These are phyloP conservation scores for Nowickia ferox DNA, from an alignment of 2,888 invertebrate species.

Conservation along the genomic window DNA sequence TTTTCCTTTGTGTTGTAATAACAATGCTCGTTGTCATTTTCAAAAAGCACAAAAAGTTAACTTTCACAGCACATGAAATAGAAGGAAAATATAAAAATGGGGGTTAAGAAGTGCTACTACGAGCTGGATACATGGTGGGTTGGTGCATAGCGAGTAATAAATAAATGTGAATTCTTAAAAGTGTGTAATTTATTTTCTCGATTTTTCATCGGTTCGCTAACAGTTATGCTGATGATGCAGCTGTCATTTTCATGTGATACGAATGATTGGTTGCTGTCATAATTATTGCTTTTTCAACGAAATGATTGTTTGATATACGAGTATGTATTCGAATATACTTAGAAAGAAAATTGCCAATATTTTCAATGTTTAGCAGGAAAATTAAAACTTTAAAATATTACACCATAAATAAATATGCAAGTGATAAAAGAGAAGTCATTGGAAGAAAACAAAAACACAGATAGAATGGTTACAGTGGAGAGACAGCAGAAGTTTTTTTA, in stretches of 20 bases:
- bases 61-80: conserved; percentile 46
- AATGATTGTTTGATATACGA: conserved; percentile 31
- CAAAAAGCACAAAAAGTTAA: conserved; percentile 51
- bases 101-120: conserved; percentile 45
- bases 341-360: conserved; percentile 28
- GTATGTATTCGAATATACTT: conserved; percentile 36
- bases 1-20: conserved; percentile 61
- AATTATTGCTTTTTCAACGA: conserved; percentile 32
- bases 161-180: conserved; percentile 20
- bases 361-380: conserved; percentile 22
- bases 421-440: background rate
- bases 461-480: background rate
- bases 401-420: conserved; percentile 79
- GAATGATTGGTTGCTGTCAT: conserved; percentile 68
- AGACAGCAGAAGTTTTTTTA: no score
- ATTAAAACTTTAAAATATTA: conserved; percentile 76
- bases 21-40: conserved; percentile 68
- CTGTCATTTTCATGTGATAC: conserved; percentile 67
- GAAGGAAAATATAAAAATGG: conserved; percentile 50
- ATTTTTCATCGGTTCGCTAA: conserved; percentile 56
- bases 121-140: background rate
- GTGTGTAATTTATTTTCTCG: conserved; percentile 33
- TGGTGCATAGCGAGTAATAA: background rate
- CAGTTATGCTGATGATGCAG: conserved; percentile 70
- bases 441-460: background rate